Base-by-base conservation (phyloP, 2,797 vertebrate genomes). In the Australoheros facetus region DNA sequence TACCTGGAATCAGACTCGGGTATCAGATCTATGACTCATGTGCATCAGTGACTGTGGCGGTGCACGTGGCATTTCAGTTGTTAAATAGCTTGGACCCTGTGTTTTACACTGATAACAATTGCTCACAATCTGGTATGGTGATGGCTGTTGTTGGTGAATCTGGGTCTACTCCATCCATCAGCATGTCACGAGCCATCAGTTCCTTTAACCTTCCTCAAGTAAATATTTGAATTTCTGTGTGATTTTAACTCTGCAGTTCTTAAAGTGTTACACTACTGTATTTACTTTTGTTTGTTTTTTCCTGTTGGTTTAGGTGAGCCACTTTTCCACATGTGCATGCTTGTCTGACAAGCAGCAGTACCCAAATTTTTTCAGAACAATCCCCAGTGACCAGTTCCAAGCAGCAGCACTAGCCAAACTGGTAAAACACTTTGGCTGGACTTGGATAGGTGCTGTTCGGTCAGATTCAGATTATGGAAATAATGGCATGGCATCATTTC, bases 401-500 rank as follows among this genome's bases (percentile, higher is more conserved):
- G 93, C 93, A 0, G 87, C 85, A 0, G 93, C 93, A 1, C 64
- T 95, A 64, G 93, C 90, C 42, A 92, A 92, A 92, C 7, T 57
- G 14, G 26, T 57, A 4, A 28, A 57, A 57, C 14, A 57, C 0
- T 57, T 57, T 62, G 93, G 94, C 23, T 96, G 95, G 95, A 95
- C 93, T 6, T 95, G 95, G 94, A 95, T 96, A 21, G 95, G 95
- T 3, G 87, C 94, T 7, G 55, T 95, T 26, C 85, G 88, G 2
- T 94, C 94, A 1, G 92, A 95, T 69, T 93, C 93, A 0, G 95
- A 95, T 69, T 95, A 95, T 10, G 95, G 94, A 16, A 95, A 94
- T 83, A 93, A 56, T 1, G 55, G 55, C 6, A 94, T 95, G 91
- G 89, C 85, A 0, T 84, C 21, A 26, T 56, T 56, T 56, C 55